Percentiles rank a stretch among this genome's conserved stretches.
Conservation (phyloP, 1,140 invertebrate species). For the Neelides sp. region DNA sequence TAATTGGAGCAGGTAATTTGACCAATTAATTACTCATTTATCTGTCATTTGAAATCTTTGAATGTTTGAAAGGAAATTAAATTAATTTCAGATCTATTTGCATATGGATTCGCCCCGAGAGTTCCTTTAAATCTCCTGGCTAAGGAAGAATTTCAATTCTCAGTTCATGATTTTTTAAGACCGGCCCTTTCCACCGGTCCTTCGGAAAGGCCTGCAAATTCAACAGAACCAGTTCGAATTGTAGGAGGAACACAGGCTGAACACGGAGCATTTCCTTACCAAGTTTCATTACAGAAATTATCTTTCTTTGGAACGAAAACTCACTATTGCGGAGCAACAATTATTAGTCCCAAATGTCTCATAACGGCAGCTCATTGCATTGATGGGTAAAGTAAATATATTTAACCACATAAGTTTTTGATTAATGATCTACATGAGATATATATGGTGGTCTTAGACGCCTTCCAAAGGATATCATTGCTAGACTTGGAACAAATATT, state of each 20-base stretch:
- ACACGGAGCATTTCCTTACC: constrained; percentile 29
- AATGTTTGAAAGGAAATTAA: background rate
- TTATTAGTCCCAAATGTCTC: too few relatives aligned
- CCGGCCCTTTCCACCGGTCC: too few relatives aligned
- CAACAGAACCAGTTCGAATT: too few relatives aligned
- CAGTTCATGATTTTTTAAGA: constrained; percentile 8
- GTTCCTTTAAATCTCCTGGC: constrained; percentile 8
- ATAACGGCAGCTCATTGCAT: constrained; percentile 9
- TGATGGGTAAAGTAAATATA: background rate
- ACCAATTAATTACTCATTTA: background rate
- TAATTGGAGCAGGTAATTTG: constrained; percentile 19
- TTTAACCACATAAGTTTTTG: constrained; percentile 2
- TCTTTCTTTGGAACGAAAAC: constrained; percentile 26
- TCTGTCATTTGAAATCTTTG: too few relatives aligned
- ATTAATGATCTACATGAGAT: background rate
- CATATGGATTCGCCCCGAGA: constrained; percentile 5
- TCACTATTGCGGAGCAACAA: constrained; percentile 23
- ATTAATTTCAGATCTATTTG: background rate
- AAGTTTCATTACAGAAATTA: constrained; percentile 27
- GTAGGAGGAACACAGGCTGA: constrained; percentile 22
- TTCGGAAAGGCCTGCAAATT: too few relatives aligned
- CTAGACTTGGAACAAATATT: constrained; percentile 27
- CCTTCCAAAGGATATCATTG: constrained; percentile 14
- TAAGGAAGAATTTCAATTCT: background rate
- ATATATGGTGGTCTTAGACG: constrained; percentile 1